Evolutionary conservation across 1,140 invertebrate species (phyloP).

Genomic region (Caenorhabditis tropicalis): DNA sequence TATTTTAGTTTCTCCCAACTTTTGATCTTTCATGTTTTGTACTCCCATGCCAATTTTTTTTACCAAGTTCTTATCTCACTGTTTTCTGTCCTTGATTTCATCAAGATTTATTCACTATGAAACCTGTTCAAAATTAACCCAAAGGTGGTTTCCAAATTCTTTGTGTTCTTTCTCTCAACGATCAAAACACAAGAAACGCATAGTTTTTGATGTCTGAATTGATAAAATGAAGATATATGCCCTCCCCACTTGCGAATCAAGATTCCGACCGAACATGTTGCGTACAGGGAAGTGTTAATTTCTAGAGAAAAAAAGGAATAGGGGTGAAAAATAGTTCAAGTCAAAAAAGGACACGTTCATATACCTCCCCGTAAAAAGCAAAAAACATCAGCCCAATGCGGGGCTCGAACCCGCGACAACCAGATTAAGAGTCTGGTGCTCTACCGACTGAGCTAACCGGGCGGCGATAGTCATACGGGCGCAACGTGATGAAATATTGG

Average conservation of each 20-base stretch:
- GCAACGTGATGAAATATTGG: neutral
- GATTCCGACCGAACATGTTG: no score
- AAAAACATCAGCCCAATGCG: slow-evolving; percentile 64
- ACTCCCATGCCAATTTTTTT: neutral
- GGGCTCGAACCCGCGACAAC: slow-evolving; percentile 70
- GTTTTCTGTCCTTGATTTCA: neutral
- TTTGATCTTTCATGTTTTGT: neutral
- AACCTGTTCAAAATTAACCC: neutral
- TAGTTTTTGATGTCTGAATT: no score
- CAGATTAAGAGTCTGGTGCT: slow-evolving; percentile 72
- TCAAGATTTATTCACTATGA: neutral
- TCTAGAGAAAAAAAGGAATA: no score
- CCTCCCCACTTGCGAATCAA: no score
- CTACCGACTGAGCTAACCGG: slow-evolving; percentile 72
- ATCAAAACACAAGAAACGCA: neutral
- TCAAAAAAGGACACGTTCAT: no score
- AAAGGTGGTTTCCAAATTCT: neutral
- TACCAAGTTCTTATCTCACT: neutral
- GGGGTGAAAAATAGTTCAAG: no score
- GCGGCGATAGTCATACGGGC: slow-evolving; percentile 36
- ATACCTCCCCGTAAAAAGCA: no score
- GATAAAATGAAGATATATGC: no score
- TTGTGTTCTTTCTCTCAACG: neutral
- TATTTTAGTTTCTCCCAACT: neutral
- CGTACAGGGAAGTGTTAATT: no score